Evolutionary conservation across 2,797 vertebrate species (phyloP).

Genomic region (Craterocephalus amniculus): DNA sequence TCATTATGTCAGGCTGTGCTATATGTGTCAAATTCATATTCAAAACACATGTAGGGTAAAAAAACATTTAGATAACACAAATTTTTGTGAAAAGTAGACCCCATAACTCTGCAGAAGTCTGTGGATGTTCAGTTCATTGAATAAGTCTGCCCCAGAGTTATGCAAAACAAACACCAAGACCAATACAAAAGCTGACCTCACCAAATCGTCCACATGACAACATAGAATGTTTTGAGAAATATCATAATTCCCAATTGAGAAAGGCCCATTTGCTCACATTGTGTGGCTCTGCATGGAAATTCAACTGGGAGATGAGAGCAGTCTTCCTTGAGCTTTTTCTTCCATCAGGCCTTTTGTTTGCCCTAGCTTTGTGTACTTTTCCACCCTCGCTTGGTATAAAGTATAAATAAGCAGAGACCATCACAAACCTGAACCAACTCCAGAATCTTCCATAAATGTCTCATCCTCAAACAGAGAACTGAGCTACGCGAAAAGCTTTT

Average conservation of each 20-base stretch:
- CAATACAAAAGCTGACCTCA: slow-evolving; percentile 16
- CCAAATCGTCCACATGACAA: slow-evolving; percentile 4
- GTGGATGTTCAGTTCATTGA: neutral
- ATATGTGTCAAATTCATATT: slow-evolving; percentile 48
- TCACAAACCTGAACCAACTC: neutral
- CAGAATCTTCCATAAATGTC: neutral
- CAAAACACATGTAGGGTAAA: slow-evolving; percentile 14
- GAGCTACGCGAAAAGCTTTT: neutral
- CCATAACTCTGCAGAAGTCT: slow-evolving; percentile 10
- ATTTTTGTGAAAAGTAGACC: slow-evolving; percentile 9
- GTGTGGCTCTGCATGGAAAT: slow-evolving; percentile 1
- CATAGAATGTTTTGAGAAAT: slow-evolving; percentile 23
- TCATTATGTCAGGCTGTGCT: slow-evolving; percentile 29
- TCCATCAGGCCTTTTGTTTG: slow-evolving; percentile 35
- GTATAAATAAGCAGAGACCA: neutral
- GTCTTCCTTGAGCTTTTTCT: slow-evolving; percentile 20
- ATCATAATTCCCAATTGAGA: slow-evolving; percentile 7
- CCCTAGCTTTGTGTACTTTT: slow-evolving; percentile 25
- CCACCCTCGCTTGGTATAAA: neutral
- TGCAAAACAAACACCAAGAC: neutral
- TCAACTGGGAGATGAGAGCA: slow-evolving; percentile 17
- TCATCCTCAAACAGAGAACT: neutral
- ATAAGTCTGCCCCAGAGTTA: neutral
- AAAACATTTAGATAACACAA: slow-evolving; percentile 3
- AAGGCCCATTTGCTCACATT: slow-evolving; percentile 26